Base-by-base conservation (phyloP, 2,888 invertebrate species). In the Drosophila kokeensis region DNA sequence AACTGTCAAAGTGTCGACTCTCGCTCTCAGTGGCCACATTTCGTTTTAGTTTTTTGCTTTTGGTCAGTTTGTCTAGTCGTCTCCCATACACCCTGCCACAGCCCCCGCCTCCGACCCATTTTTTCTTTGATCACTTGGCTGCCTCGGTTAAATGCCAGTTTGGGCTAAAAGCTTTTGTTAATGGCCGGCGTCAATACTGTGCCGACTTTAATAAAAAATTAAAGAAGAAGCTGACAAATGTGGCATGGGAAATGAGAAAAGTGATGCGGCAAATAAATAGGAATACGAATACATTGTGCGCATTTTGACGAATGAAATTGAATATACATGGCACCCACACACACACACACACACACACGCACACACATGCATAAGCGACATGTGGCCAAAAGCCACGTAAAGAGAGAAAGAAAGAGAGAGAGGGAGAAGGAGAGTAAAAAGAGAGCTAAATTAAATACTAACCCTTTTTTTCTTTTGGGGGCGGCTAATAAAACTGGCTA, bases 101-200 rank as follows among this genome's bases (percentile, higher is more conserved):
- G n/a, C 18, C 18, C 18, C 40, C 11, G 2, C 2, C n/a, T 38
- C 40, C 11, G 2, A 13, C 0, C 21, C 32, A 6, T 7, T 42
- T 69, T 34, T 45, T 32, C 32, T 32, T 57, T 29, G 50, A 45
- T 62, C 45, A 50, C 29, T 52, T 79, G 69, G 55, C 15, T 40
- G 40, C 21, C 24, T 15, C 58, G 49, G 65, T 53, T 73, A 72
- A 69, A 69, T 76, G 86, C 64, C 83, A 71, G 73, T 81, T 78
- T 83, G 72, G 70, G 79, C 81, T 85, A 85, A 85, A 83, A 88
- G 85, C 89, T 86, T 85, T 89, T 85, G 84, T 79, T 85, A 83
- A 87, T 85, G 77, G 76, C 72, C 49, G 55, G 68, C 89, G 79
- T 83, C 79, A 83, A 85, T 85, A 86, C 79, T 83, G 79, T 73